These are phyloP conservation scores for Pocillopora damicornis DNA, from an alignment of 64 coral and sea anemone genomes.

Conservation along the genomic window DNA sequence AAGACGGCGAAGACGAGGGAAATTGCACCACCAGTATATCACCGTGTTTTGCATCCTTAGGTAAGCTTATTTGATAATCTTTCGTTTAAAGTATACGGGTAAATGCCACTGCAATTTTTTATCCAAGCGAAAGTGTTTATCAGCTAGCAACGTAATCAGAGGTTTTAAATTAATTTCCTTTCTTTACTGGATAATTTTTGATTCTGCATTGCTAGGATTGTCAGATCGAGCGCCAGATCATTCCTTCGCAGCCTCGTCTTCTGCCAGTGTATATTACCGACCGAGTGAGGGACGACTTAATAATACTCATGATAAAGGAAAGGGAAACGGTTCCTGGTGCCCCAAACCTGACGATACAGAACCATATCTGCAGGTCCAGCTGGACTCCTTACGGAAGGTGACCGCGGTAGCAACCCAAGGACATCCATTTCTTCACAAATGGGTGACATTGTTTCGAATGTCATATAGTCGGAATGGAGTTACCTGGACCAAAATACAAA, in stretches of 20 bases:
- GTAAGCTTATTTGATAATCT: not conserved
- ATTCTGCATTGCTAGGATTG: not conserved
- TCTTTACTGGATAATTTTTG: not conserved
- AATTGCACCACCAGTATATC: conserved; percentile 54
- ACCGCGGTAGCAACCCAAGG: conserved; percentile 74
- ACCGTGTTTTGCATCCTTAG: conserved; percentile 58
- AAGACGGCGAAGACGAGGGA: conserved; percentile 63
- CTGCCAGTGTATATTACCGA: conserved; percentile 25
- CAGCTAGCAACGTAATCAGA: not conserved
- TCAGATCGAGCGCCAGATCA: not conserved
- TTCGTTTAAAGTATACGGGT: not conserved
- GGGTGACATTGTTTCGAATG: conserved; percentile 41
- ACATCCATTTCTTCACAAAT: conserved; percentile 47
- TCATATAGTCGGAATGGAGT: conserved; percentile 51
- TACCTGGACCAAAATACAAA: conserved; percentile 41
- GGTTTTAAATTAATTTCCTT: too few species aligned
- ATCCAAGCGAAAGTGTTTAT: not conserved
- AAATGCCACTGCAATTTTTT: not conserved
- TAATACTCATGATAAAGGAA: conserved; percentile 44
- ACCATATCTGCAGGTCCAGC: conserved; percentile 68
- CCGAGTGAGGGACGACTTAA: conserved; percentile 63
- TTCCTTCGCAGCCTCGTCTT: conserved; percentile 25
- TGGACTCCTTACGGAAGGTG: conserved; percentile 33
- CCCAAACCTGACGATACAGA: conserved; percentile 34
- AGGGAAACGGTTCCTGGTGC: conserved; percentile 70